Base-by-base conservation (phyloP, 2,113 vertebrate species). In the Chroicocephalus ridibundus region DNA sequence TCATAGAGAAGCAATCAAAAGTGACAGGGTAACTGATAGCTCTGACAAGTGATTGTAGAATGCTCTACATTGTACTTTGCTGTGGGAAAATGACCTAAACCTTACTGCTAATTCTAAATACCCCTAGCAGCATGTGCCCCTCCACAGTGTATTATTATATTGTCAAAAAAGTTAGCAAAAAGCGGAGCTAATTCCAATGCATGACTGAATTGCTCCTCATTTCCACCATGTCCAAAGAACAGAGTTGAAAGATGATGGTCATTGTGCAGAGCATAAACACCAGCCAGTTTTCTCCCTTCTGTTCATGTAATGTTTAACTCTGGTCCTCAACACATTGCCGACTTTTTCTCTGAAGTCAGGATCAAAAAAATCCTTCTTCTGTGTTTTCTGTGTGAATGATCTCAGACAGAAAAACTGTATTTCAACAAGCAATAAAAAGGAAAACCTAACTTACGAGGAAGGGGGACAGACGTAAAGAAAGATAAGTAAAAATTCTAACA, bases 341-440 rank as follows among this genome's bases (percentile, higher is more conserved):
- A 55, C 8, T 68, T 95, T 84, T 91, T 61, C 54, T 93, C 74
- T 92, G 69, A 96, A 95, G 74, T 94, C 66, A 92, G 34, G 65
- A 96, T 84, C 62, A 94, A 90, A 84, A 94, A 82, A 46, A 25
- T 27, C 5, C 25, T 76, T 90, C 49, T 77, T 91, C 86, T 94
- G 15, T 92, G 32, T 79, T 76, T 27, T 61, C 31, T 69, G 6
- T 44, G 32, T 57, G 82, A 75, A 93, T 91, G 86, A 68, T 29
- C 51, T 83, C 42, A 66, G 54, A 54, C 17, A 77, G 75, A 78
- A 95, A 93, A 87, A 70, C 4, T 69, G 20, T 17, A 44, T 54
- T 70, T 85, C 58, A 89, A 46, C 6, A 11, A 68, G 27, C 36
- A 79, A 76, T n/a, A 75, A 52, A 91, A 94, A 76, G 18, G 22